These are phyloP conservation scores for Dasysyrphus albostriatus DNA, from an alignment of 2,888 invertebrate genomes.

Conservation along the genomic window DNA sequence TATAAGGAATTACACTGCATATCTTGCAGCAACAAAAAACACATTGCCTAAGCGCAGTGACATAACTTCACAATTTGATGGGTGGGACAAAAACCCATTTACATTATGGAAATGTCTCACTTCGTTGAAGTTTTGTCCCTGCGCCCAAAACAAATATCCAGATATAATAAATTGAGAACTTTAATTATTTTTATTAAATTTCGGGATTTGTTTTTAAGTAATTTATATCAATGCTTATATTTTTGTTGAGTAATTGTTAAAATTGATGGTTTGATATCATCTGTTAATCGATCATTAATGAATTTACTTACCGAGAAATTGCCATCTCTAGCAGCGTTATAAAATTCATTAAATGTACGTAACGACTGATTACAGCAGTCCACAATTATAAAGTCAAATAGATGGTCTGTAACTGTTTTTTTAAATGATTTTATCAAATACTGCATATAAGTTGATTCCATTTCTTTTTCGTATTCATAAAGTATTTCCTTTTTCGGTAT, in stretches of 20 bases:
- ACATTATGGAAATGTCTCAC: too few relatives aligned
- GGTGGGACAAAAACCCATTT: not conserved
- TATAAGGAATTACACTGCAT: not conserved
- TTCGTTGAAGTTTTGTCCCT: not conserved
- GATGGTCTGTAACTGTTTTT: slow-evolving; percentile 94
- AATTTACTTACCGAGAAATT: slow-evolving; percentile 81
- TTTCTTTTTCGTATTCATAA: slow-evolving; percentile 93
- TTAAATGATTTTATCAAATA: slow-evolving; percentile 95
- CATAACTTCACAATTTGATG: not conserved
- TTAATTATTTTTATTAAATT: too few relatives aligned
- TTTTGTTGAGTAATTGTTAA: not conserved
- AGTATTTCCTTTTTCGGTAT: slow-evolving; percentile 84
- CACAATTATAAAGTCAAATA: slow-evolving; percentile 95
- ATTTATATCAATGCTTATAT: not conserved
- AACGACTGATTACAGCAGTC: slow-evolving; percentile 95
- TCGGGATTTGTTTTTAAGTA: not conserved
- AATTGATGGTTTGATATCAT: not conserved
- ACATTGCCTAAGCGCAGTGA: not conserved
- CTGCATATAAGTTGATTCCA: slow-evolving; percentile 92
- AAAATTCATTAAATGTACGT: slow-evolving; percentile 93
- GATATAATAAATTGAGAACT: not conserved
- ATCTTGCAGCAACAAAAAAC: not conserved
- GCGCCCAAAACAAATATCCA: not conserved
- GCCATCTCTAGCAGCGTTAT: slow-evolving; percentile 90
- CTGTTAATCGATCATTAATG: too few relatives aligned